phyloP scores from a whole-genome alignment of 2,888 invertebrate genomes.

The Carterocephalus palaemon region DNA sequence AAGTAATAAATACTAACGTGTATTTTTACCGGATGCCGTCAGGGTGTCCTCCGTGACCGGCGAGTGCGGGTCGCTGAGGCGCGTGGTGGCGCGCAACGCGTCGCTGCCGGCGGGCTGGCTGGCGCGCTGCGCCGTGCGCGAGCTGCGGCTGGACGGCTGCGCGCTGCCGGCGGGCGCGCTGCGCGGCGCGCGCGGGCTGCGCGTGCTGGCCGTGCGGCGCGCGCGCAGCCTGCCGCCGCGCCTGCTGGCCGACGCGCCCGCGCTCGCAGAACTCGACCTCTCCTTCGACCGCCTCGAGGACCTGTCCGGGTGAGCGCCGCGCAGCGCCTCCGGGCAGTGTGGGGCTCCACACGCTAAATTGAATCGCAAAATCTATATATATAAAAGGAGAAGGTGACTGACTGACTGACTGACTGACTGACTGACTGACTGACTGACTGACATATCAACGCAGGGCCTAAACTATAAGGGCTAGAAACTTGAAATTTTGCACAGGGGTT shows the following conservation, averaged over 20 bases:
- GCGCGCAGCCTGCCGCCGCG: slow-evolving; percentile 23
- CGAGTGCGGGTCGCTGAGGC: slow-evolving; percentile 25
- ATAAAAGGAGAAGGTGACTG: too few species aligned
- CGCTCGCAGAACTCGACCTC: slow-evolving; percentile 27
- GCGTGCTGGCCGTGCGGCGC: slow-evolving; percentile 13
- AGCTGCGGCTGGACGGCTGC: slow-evolving; percentile 16
- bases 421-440: too few species aligned
- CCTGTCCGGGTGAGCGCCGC: slow-evolving; percentile 26
- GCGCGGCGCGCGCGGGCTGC: slow-evolving; percentile 21
- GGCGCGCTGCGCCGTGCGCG: slow-evolving; percentile 24
- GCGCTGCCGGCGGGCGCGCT: slow-evolving; percentile 20
- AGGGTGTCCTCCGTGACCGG: slow-evolving; percentile 14
- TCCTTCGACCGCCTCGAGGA: slow-evolving; percentile 25
- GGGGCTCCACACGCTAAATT: too few species aligned
- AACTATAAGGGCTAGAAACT: too few species aligned
- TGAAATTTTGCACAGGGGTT: too few species aligned
- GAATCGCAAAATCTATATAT: too few species aligned
- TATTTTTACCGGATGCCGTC: too few species aligned
- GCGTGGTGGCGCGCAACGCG: slow-evolving; percentile 5
- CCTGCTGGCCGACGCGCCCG: slow-evolving; percentile 27
- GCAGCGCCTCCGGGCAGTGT: not conserved
- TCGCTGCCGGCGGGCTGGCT: slow-evolving; percentile 25
- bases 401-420: too few species aligned
- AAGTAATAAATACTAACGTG: too few species aligned
- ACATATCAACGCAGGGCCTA: too few species aligned